Evolutionary conservation across 2,888 invertebrate genomes (phyloP).

Genomic region (Protodeltote pygarga): DNA sequence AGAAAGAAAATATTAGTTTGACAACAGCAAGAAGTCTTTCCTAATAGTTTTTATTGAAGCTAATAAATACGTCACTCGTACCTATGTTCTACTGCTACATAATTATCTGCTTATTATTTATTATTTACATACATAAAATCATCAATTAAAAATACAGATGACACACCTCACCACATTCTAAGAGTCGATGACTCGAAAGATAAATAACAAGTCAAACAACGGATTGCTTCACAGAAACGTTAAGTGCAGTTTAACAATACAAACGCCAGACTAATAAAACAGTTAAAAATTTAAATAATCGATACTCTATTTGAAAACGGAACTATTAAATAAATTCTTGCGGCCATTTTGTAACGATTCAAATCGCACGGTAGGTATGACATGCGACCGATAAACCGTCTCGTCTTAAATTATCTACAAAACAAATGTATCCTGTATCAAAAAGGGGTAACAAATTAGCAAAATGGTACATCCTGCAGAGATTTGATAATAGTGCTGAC

Average conservation of each 20-base stretch:
- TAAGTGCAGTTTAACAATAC: slow-evolving; percentile 25
- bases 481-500: slow-evolving; percentile 53
- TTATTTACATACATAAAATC: slow-evolving; percentile 26
- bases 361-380: slow-evolving; percentile 24
- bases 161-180: slow-evolving; percentile 18
- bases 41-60: too few relatives aligned
- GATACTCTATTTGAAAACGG: slow-evolving; percentile 12
- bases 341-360: slow-evolving; percentile 20
- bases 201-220: slow-evolving; percentile 30
- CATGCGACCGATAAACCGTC: slow-evolving; percentile 30
- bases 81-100: too few relatives aligned
- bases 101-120: slow-evolving; percentile 14
- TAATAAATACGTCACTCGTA: too few relatives aligned
- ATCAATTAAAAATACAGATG: slow-evolving; percentile 20
- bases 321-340: slow-evolving; percentile 18
- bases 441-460: slow-evolving; percentile 77
- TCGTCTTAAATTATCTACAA: slow-evolving; percentile 56
- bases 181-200: slow-evolving; percentile 36
- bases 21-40: too few relatives aligned
- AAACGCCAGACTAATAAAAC: slow-evolving; percentile 22
- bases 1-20: too few relatives aligned
- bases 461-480: slow-evolving; percentile 75
- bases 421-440: slow-evolving; percentile 73
- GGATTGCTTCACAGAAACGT: slow-evolving; percentile 23
- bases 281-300: slow-evolving; percentile 11